Base-by-base conservation (phyloP, 1,140 invertebrate genomes). In the Chironomus striatipennis region DNA sequence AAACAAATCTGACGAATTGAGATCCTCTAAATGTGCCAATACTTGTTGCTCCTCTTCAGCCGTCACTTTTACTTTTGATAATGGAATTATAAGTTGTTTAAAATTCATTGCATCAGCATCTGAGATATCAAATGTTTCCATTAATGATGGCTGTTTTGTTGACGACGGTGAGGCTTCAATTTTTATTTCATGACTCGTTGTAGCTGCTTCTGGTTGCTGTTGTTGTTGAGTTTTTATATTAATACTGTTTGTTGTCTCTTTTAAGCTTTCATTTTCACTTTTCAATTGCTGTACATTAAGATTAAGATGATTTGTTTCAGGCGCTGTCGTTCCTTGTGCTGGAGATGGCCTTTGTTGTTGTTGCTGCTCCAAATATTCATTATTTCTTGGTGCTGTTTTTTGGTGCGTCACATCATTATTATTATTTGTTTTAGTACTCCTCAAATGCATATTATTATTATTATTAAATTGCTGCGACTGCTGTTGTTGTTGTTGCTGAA, bases 291-390 rank as follows among this genome's bases (percentile, higher is more conserved):
- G 85, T 1, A 84, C 85, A 67, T 83, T 82, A 7, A 74, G 43
- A 67, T 83, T 82, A 7, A 74, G 43, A 42, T 75, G 74, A 74
- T 74, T 75, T 6, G 77, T 74, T n/a, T 74, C 73, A 12, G 86
- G 85, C 67, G 86, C 85, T 65, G 85, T 84, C 76, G 84, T 85
- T 1, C 84, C 86, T 81, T 87, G 86, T 21, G 85, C 85, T 72
- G 86, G 86, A 24, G 86, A 88, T 74, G 86, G 85, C 8, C 85
- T 85, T 79, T 74, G 74, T 64, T 73, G 34, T 43, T 65, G 72
- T 73, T 74, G 73, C 7, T 73, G 20, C 43, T 76, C 67, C 17
- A 75, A 70, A 70, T 75, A 75, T 80, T 81, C 78, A 82, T 73
- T 76, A 64, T 76, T 76, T 8, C 75, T 74, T 12, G 75, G 75